A percentile compares a stretch with the other conserved stretches of the same genome.
These are phyloP conservation scores for Rhyacichthys aspro DNA, from an alignment of 2,797 vertebrate species.

Conservation along the genomic window DNA sequence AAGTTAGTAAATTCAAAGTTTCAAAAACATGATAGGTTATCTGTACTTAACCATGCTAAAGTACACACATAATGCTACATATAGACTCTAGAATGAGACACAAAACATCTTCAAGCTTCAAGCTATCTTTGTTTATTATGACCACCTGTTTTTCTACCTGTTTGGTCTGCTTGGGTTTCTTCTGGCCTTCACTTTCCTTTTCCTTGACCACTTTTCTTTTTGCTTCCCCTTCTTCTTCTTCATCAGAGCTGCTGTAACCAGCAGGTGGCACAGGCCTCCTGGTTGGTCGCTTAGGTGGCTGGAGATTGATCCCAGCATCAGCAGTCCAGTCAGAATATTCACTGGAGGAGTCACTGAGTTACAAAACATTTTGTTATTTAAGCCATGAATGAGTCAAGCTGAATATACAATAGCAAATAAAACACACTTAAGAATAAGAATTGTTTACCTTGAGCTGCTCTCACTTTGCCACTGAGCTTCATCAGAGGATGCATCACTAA, in stretches of 20 bases:
- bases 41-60: too few relatives aligned
- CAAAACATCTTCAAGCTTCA: too few relatives aligned
- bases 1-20: too few relatives aligned
- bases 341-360: slow-evolving; percentile 90
- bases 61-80: too few relatives aligned
- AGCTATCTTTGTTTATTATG: too few relatives aligned
- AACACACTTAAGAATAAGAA: background rate
- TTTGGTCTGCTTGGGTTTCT: slow-evolving; percentile 89
- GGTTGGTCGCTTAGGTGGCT: slow-evolving; percentile 92
- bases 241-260: slow-evolving; percentile 93
- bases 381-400: background rate
- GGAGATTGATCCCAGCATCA: slow-evolving; percentile 97
- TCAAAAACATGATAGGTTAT: too few relatives aligned
- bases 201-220: slow-evolving; percentile 62
- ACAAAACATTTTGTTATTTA: slow-evolving; percentile 7
- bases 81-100: too few relatives aligned
- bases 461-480: slow-evolving; percentile 93
- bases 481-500: slow-evolving; percentile 88
- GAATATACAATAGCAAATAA: background rate
- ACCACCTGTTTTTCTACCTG: slow-evolving; percentile 78
- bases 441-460: slow-evolving; percentile 90
- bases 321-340: slow-evolving; percentile 99
- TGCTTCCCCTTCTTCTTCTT: slow-evolving; percentile 69
- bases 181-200: slow-evolving; percentile 74
- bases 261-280: slow-evolving; percentile 85